Evolutionary conservation across 2,888 invertebrate species (phyloP).

Genomic region (Yponomeuta plumbellus): DNA sequence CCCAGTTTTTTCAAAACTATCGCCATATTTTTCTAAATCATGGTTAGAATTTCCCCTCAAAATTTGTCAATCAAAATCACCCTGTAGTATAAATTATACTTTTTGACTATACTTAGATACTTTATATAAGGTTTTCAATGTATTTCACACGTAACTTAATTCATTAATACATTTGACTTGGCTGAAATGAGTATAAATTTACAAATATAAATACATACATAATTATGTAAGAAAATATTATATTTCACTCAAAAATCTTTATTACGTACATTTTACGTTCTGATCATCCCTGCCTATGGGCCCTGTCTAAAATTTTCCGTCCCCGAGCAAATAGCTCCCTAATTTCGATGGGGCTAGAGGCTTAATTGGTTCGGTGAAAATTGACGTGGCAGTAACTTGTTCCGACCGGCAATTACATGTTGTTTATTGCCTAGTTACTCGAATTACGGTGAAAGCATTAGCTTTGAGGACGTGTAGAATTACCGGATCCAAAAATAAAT

Average conservation of each 20-base stretch:
- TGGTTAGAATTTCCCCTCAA: too few relatives aligned
- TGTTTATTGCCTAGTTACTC: conserved; percentile 28
- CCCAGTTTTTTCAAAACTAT: too few relatives aligned
- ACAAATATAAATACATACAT: too few relatives aligned
- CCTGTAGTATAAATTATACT: too few relatives aligned
- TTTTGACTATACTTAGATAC: too few relatives aligned
- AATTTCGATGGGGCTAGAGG: conserved; percentile 21
- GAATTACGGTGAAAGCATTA: conserved; percentile 25
- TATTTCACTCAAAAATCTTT: background rate
- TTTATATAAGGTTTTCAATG: too few relatives aligned
- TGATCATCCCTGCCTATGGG: background rate
- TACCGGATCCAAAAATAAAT: background rate
- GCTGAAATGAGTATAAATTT: too few relatives aligned
- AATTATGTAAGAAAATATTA: too few relatives aligned
- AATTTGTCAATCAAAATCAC: too few relatives aligned
- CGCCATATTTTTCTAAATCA: too few relatives aligned
- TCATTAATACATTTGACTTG: too few relatives aligned
- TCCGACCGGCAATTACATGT: conserved; percentile 29
- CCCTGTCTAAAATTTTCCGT: background rate
- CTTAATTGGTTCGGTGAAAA: conserved; percentile 26
- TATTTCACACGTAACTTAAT: too few relatives aligned
- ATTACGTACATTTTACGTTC: background rate
- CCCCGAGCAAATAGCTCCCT: background rate
- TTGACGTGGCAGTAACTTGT: conserved; percentile 31
- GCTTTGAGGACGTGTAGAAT: conserved; percentile 10